Percentiles rank a stretch among this genome's conserved stretches.
These are phyloP conservation scores for Simalia tracyae DNA, from an alignment of 2,797 vertebrate species.

Conservation along the genomic window DNA sequence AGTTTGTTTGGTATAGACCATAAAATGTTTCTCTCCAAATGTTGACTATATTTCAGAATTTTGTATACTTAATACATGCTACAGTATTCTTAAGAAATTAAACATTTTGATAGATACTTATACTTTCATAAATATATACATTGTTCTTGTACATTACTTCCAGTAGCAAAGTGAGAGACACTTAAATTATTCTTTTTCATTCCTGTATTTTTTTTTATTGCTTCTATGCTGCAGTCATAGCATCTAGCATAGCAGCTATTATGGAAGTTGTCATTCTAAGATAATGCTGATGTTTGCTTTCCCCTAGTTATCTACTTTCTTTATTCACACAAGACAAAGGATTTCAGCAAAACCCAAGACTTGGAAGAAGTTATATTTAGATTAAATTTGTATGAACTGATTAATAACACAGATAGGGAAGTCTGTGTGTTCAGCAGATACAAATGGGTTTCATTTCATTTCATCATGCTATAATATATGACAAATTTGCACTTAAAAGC, in stretches of 20 bases:
- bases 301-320: background rate
- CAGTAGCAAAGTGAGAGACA: background rate
- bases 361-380: background rate
- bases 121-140: background rate
- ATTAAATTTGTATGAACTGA: background rate
- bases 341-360: background rate
- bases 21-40: background rate
- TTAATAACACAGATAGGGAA: background rate
- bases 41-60: background rate
- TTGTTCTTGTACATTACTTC: background rate
- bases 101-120: background rate
- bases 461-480: background rate
- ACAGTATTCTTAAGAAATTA: background rate
- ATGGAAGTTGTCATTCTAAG: background rate
- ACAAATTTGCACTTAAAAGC: slow-evolving; percentile 8
- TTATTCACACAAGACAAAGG: background rate
- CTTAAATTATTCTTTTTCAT: background rate
- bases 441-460: background rate
- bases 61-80: background rate
- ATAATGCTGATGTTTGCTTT: background rate
- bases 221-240: background rate
- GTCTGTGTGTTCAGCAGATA: background rate
- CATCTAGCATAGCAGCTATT: background rate
- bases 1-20: background rate
- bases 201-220: background rate